phyloP scores from a whole-genome alignment of 2,888 invertebrate genomes.

The Diaphora mendica region DNA sequence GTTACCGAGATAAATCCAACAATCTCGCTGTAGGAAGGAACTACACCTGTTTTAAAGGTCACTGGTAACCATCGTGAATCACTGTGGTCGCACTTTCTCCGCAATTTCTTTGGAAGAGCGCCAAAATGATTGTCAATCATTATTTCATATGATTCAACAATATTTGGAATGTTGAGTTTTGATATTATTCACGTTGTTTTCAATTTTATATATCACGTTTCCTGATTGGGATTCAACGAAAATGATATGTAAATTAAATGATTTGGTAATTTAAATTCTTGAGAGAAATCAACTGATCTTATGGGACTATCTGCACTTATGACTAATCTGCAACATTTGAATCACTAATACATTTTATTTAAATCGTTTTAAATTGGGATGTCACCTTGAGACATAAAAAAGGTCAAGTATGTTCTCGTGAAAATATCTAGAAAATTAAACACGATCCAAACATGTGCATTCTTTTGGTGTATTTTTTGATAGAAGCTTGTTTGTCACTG shows the following conservation, averaged over 20 bases:
- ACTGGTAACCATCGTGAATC: constrained; percentile 32
- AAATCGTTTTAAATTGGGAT: too few species aligned
- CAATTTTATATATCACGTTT: not conserved
- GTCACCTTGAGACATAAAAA: too few species aligned
- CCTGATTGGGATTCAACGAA: not conserved
- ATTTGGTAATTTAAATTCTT: too few species aligned
- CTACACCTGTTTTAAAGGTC: constrained; percentile 47
- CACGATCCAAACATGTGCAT: too few species aligned
- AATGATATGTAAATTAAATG: not conserved
- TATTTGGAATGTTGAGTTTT: not conserved
- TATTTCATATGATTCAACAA: constrained; percentile 33
- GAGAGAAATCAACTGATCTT: too few species aligned
- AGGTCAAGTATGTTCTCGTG: too few species aligned
- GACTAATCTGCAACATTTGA: too few species aligned
- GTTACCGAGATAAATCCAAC: constrained; percentile 5
- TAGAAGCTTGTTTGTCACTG: not conserved
- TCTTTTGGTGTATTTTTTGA: not conserved
- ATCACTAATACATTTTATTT: too few species aligned
- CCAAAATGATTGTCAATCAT: constrained; percentile 22
- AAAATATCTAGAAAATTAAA: too few species aligned
- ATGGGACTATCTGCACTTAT: too few species aligned
- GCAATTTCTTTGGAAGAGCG: constrained; percentile 26
- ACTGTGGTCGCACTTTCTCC: constrained; percentile 41
- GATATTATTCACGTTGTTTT: not conserved
- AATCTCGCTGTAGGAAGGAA: constrained; percentile 40